Percentiles rank a stretch among this genome's conserved stretches.
Conservation (phyloP, 2,888 invertebrate genomes). For the Alviniconcha strummeri region DNA sequence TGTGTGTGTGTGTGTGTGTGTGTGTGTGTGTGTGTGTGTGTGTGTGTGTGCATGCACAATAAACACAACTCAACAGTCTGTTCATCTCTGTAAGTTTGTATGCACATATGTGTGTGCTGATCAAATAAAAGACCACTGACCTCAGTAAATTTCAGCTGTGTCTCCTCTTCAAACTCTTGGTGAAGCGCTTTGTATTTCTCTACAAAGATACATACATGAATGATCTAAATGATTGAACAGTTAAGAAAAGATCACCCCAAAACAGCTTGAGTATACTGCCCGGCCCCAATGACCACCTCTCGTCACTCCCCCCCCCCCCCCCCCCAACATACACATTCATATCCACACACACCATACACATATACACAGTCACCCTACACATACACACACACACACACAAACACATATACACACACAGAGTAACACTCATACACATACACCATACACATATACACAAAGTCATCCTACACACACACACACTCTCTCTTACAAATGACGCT, state of each 20-base stretch:
- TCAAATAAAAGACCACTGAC: slow-evolving; percentile 43
- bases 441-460: neutral
- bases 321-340: neutral
- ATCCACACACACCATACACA: neutral
- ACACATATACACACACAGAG: neutral
- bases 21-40: neutral
- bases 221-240: neutral
- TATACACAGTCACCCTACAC: neutral
- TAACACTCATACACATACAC: neutral
- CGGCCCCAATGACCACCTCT: no score
- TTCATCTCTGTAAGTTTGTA: neutral
- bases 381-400: neutral
- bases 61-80: neutral
- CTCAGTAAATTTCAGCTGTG: slow-evolving; percentile 65
- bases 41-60: neutral
- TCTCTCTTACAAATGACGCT: no score
- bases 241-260: neutral
- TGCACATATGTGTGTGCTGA: neutral
- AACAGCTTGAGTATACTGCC: neutral
- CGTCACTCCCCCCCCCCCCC: neutral
- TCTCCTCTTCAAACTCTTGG: slow-evolving; percentile 69
- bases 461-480: neutral
- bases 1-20: neutral
- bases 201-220: slow-evolving; percentile 42
- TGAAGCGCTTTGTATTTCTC: slow-evolving; percentile 71